These are phyloP conservation scores for Balaenoptera acutorostrata DNA, from an alignment of 2,113 vertebrate species.

Conservation along the genomic window DNA sequence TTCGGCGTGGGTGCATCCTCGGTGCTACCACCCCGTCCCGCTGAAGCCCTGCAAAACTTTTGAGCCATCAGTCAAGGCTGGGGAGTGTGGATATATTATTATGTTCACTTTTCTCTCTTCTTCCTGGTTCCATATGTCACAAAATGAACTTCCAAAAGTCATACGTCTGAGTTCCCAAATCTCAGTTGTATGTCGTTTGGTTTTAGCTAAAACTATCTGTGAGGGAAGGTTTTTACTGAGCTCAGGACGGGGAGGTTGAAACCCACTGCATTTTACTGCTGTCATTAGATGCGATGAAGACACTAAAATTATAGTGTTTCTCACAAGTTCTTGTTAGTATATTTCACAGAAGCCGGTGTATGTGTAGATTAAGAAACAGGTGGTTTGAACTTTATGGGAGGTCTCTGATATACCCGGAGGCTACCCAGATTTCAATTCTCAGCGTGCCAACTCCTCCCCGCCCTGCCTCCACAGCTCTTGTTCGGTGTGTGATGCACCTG, in stretches of 20 bases:
- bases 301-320: not conserved
- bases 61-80: not conserved
- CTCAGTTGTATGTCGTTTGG: not conserved
- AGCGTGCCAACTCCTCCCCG: not conserved
- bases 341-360: not conserved
- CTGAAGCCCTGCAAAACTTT: not conserved
- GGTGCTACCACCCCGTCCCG: not conserved
- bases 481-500: not conserved
- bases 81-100: not conserved
- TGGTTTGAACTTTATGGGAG: not conserved
- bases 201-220: not conserved
- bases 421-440: fast-evolving
- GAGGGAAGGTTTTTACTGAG: not conserved
- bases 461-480: not conserved
- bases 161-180: not conserved
- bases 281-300: not conserved
- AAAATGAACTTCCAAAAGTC: not conserved
- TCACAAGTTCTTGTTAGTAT: not conserved
- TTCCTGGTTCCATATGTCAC: not conserved
- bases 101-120: not conserved
- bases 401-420: not conserved
- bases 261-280: not conserved
- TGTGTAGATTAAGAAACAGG: not conserved
- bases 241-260: not conserved
- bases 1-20: too few species aligned